A percentile compares a stretch with the other conserved stretches of the same genome.
phyloP scores from a whole-genome alignment of 2,797 vertebrate species.

The Necrosyrtes monachus region DNA sequence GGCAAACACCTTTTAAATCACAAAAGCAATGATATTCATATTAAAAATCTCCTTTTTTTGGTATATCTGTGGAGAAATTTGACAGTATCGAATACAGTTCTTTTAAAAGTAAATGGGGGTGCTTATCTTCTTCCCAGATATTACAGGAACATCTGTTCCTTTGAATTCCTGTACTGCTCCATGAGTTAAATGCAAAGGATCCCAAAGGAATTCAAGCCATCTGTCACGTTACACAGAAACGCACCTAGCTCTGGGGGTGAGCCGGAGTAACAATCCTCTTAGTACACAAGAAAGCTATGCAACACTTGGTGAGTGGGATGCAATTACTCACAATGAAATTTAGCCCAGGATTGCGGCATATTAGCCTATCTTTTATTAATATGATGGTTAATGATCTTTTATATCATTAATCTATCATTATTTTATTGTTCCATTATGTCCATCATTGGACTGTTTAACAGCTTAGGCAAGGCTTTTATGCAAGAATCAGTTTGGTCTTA shows the following conservation, averaged over 20 bases:
- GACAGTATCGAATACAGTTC: background rate
- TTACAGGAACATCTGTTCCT: conserved; percentile 20
- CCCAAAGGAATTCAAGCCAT: conserved; percentile 18
- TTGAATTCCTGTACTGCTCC: conserved; percentile 18
- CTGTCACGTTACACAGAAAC: background rate
- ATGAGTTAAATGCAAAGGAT: background rate
- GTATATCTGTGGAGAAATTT: background rate
- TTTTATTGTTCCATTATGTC: background rate
- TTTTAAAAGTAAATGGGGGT: background rate
- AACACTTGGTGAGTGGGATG: background rate
- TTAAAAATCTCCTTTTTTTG: background rate
- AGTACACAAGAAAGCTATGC: background rate
- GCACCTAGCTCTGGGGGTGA: background rate
- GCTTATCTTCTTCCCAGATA: background rate
- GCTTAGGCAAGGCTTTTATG: background rate
- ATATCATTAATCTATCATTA: background rate
- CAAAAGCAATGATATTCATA: fast-evolving
- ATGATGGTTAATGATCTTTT: background rate
- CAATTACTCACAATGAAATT: background rate
- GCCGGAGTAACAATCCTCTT: background rate
- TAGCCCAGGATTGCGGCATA: background rate
- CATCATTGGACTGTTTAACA: background rate
- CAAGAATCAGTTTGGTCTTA: background rate
- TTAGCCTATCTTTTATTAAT: background rate
- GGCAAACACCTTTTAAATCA: background rate